These are phyloP conservation scores for Cossypha heuglini DNA, from an alignment of 2,797 vertebrate genomes.

Conservation along the genomic window DNA sequence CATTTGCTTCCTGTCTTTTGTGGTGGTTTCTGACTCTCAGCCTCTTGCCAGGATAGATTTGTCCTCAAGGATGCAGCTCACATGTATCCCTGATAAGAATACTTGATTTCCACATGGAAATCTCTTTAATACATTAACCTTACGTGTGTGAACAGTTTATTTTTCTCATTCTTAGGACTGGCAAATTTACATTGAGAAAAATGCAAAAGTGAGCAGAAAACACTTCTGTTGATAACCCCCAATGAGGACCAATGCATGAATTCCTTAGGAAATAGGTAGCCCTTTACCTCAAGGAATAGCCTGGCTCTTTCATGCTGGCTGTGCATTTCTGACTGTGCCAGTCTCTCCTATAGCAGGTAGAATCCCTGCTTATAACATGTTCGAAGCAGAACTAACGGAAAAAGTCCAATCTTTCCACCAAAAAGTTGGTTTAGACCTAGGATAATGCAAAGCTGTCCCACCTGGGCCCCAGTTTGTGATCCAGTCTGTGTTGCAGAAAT, in stretches of 20 bases:
- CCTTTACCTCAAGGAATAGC: background rate
- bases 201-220: background rate
- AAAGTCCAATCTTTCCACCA: background rate
- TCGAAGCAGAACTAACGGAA: background rate
- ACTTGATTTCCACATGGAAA: slow-evolving; percentile 23
- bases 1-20: background rate
- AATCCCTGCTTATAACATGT: fast-evolving
- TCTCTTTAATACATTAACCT: slow-evolving; percentile 19
- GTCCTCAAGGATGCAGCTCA: slow-evolving; percentile 1
- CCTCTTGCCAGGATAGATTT: background rate
- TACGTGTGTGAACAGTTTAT: background rate
- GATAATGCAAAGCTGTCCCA: background rate
- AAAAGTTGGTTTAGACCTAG: background rate
- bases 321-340: background rate
- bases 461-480: background rate
- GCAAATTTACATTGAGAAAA: background rate
- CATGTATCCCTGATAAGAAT: slow-evolving; percentile 11
- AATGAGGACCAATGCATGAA: background rate
- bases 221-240: background rate
- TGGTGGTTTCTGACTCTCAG: background rate
- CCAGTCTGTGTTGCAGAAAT: background rate
- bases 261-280: background rate
- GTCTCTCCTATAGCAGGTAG: background rate
- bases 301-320: background rate
- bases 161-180: background rate